A percentile compares a stretch with the other conserved stretches of the same genome.
Conservation (phyloP, 1,140 invertebrate species). For the Papilio machaon region DNA sequence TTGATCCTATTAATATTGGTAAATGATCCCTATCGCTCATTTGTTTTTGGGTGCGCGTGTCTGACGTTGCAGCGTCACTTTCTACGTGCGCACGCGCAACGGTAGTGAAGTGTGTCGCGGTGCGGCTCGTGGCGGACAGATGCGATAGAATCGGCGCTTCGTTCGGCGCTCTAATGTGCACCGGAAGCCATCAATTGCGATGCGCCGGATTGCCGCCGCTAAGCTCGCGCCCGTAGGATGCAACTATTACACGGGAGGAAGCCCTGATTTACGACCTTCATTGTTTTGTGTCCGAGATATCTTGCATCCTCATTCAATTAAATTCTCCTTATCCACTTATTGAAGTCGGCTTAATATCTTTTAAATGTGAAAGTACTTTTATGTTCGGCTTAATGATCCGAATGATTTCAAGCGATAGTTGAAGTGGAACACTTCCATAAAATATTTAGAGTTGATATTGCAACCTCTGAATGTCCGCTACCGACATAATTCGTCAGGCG, state of each 20-base stretch:
- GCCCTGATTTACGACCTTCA: slow-evolving; percentile 77
- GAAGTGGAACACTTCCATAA: slow-evolving; percentile 22
- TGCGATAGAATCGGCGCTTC: slow-evolving; percentile 58
- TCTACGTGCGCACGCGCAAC: slow-evolving; percentile 72
- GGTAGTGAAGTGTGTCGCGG: slow-evolving; percentile 77
- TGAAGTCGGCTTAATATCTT: slow-evolving; percentile 41
- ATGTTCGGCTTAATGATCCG: slow-evolving; percentile 24
- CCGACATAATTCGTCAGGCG: slow-evolving; percentile 11
- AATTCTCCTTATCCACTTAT: slow-evolving; percentile 47
- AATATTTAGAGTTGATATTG: slow-evolving; percentile 11
- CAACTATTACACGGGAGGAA: slow-evolving; percentile 73
- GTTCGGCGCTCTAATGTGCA: slow-evolving; percentile 62
- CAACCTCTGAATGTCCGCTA: background rate
- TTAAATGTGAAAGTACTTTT: slow-evolving; percentile 43
- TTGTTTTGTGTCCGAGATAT: slow-evolving; percentile 71
- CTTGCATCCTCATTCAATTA: slow-evolving; percentile 63
- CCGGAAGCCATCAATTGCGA: slow-evolving; percentile 81
- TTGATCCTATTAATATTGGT: slow-evolving; percentile 41
- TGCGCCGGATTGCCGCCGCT: slow-evolving; percentile 75
- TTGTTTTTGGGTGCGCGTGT: slow-evolving; percentile 68
- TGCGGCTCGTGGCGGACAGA: slow-evolving; percentile 54
- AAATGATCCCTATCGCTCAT: slow-evolving; percentile 46
- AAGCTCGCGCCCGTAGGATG: slow-evolving; percentile 73
- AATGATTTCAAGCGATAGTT: slow-evolving; percentile 25
- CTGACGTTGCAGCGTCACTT: slow-evolving; percentile 62